Percentiles rank a stretch among this genome's conserved stretches.
These are phyloP conservation scores for Drosophila planitibia DNA, from an alignment of 2,888 invertebrate genomes.

Conservation along the genomic window DNA sequence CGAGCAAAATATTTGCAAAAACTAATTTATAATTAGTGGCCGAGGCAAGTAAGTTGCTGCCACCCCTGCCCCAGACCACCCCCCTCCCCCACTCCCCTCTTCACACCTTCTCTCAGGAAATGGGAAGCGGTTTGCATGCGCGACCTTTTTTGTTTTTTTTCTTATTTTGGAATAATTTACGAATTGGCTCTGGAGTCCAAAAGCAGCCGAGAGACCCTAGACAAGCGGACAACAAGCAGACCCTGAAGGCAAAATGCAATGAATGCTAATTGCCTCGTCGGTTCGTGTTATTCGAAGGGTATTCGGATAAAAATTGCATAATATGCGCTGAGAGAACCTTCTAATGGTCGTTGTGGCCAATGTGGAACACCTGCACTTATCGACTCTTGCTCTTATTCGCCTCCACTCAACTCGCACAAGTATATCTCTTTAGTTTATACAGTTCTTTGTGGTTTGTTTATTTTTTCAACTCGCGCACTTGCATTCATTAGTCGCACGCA, in stretches of 20 bases:
- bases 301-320: constrained; percentile 47
- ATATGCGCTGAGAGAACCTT: constrained; percentile 25
- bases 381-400: constrained; percentile 32
- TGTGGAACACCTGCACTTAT: constrained; percentile 65
- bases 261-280: constrained; percentile 61
- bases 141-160: constrained; percentile 60
- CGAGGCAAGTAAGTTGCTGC: constrained; percentile 38
- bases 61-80: neutral
- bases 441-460: constrained; percentile 33
- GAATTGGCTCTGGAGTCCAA: constrained; percentile 63
- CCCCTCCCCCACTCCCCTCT: neutral
- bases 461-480: constrained; percentile 23
- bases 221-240: constrained; percentile 3
- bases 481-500: constrained; percentile 76
- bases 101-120: constrained; percentile 21
- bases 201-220: constrained; percentile 7
- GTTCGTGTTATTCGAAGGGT: constrained; percentile 25
- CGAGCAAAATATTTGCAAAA: constrained; percentile 74
- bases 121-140: constrained; percentile 74
- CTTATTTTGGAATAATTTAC: constrained; percentile 59
- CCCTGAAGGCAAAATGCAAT: constrained; percentile 32
- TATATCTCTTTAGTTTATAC: constrained; percentile 40
- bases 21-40: constrained; percentile 75
- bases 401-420: constrained; percentile 34
- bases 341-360: constrained; percentile 8